Base-by-base conservation (phyloP, 2,797 vertebrate species). In the Rousettus madagascariensis region DNA sequence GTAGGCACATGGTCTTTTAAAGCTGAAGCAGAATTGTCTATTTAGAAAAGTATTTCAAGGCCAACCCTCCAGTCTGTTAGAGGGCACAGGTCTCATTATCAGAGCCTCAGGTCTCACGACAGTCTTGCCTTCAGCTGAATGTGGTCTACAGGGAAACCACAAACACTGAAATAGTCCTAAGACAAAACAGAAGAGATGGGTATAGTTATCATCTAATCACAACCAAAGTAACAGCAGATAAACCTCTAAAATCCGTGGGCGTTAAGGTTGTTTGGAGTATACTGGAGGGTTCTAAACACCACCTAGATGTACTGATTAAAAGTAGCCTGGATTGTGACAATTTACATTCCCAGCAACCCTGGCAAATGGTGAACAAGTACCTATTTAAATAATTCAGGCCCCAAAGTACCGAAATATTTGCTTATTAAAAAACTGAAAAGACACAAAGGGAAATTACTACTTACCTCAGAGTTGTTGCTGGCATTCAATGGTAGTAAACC, bases 21-120 rank as follows among this genome's bases (percentile, higher is more conserved):
- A 79, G 59, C 63, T 72, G 69, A 94, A 95, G 59, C 30, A 87
- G 88, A 92, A 82, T 4, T 16, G 43, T 63, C 41, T 86, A n/a
- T 79, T 72, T 80, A 57, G 33, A 74, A 75, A 51, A 53, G 82
- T 15, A 57, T 72, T 80, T 65, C 72, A 12, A 86, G 85, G 65
- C 15, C 74, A 0, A 0, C 55, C 66, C 33, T 84, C n/a, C 33
- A 41, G 84, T 74, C 90, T 65, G 63, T 68, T 28, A 20, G 20
- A 83, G 53, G 74, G 51, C 55, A 65, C 84, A 88, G 72, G 87
- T 94, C 72, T 83, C 22, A 86, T 85, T 82, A 86, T 51, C 91
- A 68, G 43, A 88, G 88, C 28, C 63, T 8, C 55, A 24, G 65
- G 71, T 96, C 82, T 78, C 63, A 8, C 72, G 90, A 1, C 28